These are phyloP conservation scores for Dynastes hyllus DNA, from an alignment of 2,888 invertebrate species.

Conservation along the genomic window DNA sequence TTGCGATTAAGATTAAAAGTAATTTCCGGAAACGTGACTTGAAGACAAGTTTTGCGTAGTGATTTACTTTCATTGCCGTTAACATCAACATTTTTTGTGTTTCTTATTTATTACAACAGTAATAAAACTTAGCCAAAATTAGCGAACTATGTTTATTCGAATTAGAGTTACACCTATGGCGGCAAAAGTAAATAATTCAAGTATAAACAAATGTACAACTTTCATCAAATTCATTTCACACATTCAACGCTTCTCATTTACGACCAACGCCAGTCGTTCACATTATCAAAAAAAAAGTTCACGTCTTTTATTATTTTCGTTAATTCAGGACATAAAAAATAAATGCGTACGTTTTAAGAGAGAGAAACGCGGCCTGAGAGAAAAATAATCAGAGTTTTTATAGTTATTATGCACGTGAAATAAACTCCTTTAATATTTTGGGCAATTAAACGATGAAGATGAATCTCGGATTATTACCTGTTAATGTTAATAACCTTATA, in stretches of 20 bases:
- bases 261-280: conserved; percentile 44
- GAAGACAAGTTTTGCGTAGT: too few relatives aligned
- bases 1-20: neutral
- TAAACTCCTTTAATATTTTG: conserved; percentile 49
- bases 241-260: conserved; percentile 40
- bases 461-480: conserved; percentile 48
- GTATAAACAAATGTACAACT: conserved; percentile 38
- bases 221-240: conserved; percentile 45
- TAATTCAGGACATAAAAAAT: conserved; percentile 48
- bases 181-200: conserved; percentile 27
- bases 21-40: neutral
- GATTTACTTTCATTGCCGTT: neutral
- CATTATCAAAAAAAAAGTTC: conserved; percentile 42
- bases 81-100: conserved; percentile 1
- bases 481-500: conserved; percentile 52
- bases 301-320: conserved; percentile 46
- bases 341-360: conserved; percentile 47
- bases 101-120: conserved; percentile 1
- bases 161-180: neutral
- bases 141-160: conserved; percentile 26
- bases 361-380: conserved; percentile 43
- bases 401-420: conserved; percentile 49
- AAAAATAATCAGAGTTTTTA: conserved; percentile 47
- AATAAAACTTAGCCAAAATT: conserved; percentile 35
- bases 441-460: conserved; percentile 49